Evolutionary conservation across 2,888 invertebrate species (phyloP), one percentile per base, ranked within the genome.

Genomic region (Pycnomerus fuliginosus): DNA sequence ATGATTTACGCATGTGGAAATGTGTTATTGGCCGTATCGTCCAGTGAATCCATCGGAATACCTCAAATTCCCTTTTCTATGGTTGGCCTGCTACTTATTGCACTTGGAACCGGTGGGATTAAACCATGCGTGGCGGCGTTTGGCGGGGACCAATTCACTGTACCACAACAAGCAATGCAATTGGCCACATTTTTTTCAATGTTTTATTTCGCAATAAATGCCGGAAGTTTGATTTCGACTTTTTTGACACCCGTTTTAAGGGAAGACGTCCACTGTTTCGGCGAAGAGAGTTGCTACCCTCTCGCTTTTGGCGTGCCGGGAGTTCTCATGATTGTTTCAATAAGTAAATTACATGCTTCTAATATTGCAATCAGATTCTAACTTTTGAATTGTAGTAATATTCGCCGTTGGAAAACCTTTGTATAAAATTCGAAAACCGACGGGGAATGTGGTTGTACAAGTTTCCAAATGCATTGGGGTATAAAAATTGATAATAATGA

Each of bases 61-160:
- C 85, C 87, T 0, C 67, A 74, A 40, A 56, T 53, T 17, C 63
- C 55, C 13, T 63, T 72, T 24, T 64, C 70, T 3, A 76, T 87
- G 17, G 2, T 85, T 15, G 86, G 87, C 1, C 72, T 90, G 12
- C 55, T 85, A 0, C 71, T 88, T 15, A 90, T 97, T 58, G 93
- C 93, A 0, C 60, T 94, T 8, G 95, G 94, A 0, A 93, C 94
- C 0, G 96, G 96, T 1, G 95, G 95, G 1, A 96, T 97, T 58
- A 97, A 97, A 65, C 95, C 96, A 0, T 96, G 95, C 64, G 95
- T 97, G 0, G 80, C 92, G 0, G 91, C 96, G 0, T 96, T 97
- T 69, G 97, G 96, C 1, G 96, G 95, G 0, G 96, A 97, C 69
- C 96, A 95, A 72, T 94, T 95, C 70, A 76, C 81, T 32, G 58